A percentile compares a stretch with the other conserved stretches of the same genome.
Conservation (phyloP, 2,797 vertebrate species). For the Valencia hispanica region DNA sequence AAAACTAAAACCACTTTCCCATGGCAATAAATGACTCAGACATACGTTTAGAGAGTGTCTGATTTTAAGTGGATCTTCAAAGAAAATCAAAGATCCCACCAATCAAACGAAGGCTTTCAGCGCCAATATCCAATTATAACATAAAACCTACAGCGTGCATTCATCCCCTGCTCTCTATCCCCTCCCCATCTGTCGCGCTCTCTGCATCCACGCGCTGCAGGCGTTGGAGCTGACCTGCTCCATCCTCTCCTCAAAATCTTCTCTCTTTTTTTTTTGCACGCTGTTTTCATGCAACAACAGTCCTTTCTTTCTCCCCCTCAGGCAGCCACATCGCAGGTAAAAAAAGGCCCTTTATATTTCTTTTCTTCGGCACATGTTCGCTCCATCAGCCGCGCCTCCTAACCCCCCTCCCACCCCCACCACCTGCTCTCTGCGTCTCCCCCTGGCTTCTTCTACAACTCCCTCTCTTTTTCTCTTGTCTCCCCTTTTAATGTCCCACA, state of each 20-base stretch:
- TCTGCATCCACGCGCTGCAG: slow-evolving; percentile 52
- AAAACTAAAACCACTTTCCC: not conserved
- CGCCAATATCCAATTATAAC: slow-evolving; percentile 20
- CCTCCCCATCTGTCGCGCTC: slow-evolving; percentile 44
- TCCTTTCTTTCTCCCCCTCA: slow-evolving; percentile 72
- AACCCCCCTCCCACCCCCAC: not conserved
- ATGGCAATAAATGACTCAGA: not conserved
- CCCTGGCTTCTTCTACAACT: slow-evolving; percentile 40
- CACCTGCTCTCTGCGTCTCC: slow-evolving; percentile 31
- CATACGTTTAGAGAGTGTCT: slow-evolving; percentile 8
- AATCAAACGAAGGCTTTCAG: slow-evolving; percentile 17
- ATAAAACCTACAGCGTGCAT: slow-evolving; percentile 33
- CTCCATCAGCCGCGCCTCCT: slow-evolving; percentile 4
- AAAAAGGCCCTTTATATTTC: slow-evolving; percentile 3
- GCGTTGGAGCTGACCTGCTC: slow-evolving; percentile 58
- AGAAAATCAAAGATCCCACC: slow-evolving; percentile 36
- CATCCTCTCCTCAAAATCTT: slow-evolving; percentile 53
- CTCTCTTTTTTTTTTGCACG: slow-evolving; percentile 36
- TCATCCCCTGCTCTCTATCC: slow-evolving; percentile 32
- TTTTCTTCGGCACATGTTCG: slow-evolving; percentile 24
- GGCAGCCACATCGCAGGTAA: slow-evolving; percentile 92
- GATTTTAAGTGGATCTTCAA: slow-evolving; percentile 6
- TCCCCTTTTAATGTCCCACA: slow-evolving; percentile 58
- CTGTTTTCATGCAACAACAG: slow-evolving; percentile 63
- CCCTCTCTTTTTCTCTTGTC: slow-evolving; percentile 44